phyloP scores from a whole-genome alignment of 1,140 invertebrate species.

The Papilio dardanus region DNA sequence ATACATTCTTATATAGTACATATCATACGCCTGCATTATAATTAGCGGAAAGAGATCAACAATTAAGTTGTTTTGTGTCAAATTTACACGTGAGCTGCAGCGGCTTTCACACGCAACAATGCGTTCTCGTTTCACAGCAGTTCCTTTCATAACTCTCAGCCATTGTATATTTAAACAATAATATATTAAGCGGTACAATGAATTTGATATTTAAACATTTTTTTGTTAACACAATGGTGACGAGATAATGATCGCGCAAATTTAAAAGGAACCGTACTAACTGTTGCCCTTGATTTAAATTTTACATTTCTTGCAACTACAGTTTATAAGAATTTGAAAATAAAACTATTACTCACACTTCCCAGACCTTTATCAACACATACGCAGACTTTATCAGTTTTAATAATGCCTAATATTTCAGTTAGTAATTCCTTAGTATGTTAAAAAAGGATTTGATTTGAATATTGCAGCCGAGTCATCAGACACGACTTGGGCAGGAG shows the following conservation, averaged over 20 bases:
- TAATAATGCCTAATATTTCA: no score
- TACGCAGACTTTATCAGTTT: no score
- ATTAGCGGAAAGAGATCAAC: neutral
- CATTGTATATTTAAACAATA: conserved; percentile 27
- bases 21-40: neutral
- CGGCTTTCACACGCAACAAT: conserved; percentile 31
- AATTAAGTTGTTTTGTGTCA: conserved; percentile 8
- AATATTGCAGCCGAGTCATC: conserved; percentile 68
- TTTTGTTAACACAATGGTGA: no score
- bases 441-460: neutral
- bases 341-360: no score
- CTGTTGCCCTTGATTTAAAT: neutral
- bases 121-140: conserved; percentile 20
- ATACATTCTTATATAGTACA: neutral
- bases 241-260: neutral
- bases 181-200: neutral
- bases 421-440: neutral
- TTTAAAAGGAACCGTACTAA: neutral
- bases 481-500: conserved; percentile 82
- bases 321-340: no score
- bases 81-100: neutral
- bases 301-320: neutral
- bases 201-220: neutral
- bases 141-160: conserved; percentile 21
- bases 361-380: no score